Evolutionary conservation across 2,113 vertebrate species (phyloP).

Genomic region (Phocoena sinus): DNA sequence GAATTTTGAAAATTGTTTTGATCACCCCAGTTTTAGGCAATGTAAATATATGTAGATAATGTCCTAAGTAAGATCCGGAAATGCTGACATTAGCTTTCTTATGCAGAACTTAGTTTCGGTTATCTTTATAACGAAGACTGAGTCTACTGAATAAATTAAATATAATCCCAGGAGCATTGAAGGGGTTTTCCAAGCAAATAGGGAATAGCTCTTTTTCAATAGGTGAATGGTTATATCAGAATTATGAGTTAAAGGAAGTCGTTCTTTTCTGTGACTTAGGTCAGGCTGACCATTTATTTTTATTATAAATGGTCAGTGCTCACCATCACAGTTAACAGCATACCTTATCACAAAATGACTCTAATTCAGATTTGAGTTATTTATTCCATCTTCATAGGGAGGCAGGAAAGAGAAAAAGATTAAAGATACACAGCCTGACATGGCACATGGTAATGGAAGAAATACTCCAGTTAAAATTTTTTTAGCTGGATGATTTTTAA

Average conservation of each 20-base stretch:
- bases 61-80: not conserved
- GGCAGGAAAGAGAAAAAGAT: not conserved
- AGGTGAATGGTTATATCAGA: slow-evolving; percentile 5
- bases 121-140: not conserved
- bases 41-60: not conserved
- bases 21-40: not conserved
- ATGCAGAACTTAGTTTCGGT: not conserved
- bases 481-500: not conserved
- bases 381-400: slow-evolving; percentile 5
- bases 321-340: not conserved
- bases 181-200: slow-evolving; percentile 23
- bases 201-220: not conserved
- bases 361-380: slow-evolving; percentile 40
- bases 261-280: not conserved
- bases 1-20: not conserved
- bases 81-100: not conserved
- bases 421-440: not conserved
- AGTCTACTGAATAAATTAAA: slow-evolving; percentile 40
- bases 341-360: not conserved
- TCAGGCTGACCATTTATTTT: slow-evolving; percentile 50
- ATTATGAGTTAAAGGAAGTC: slow-evolving; percentile 17
- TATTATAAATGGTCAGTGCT: not conserved
- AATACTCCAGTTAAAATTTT: not conserved
- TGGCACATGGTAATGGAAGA: not conserved
- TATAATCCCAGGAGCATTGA: not conserved